Base-by-base conservation (phyloP, 2,888 invertebrate genomes). In the Polyommatus iphigenia region DNA sequence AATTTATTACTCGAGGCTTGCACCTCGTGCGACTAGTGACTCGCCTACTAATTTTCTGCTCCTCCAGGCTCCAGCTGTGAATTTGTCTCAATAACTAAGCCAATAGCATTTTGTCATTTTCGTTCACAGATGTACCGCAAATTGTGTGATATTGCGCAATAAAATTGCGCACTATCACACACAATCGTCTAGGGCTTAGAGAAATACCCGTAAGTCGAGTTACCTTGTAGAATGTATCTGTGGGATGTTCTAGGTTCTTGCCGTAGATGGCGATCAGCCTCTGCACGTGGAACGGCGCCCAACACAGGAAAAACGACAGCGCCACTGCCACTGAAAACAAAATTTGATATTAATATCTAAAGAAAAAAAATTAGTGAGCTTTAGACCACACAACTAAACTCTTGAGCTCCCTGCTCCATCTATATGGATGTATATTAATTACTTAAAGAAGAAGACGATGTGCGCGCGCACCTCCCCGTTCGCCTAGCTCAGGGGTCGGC, bases 211-310 rank as follows among this genome's bases (percentile, higher is more conserved):
- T 41, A 41, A 41, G 10, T 41, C 2, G 3, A 29, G 15, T 86
- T 88, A 94, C 94, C 91, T 89, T 82, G 78, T 91, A 89, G 80
- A 95, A 91, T 2, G 91, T 92, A 50, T 90, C 90, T 41, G 94
- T 91, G 0, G 94, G 94, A 41, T 90, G 87, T 76, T 94, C 90
- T 82, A 93, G 85, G 76, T 88, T 90, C 84, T 93, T 93, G 75
- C 92, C 96, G 84, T 97, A 97, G 79, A 97, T 96, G 0, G 97
- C 97, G 86, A 98, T 95, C 62, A 99, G 94, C 77, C 99, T 94
- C 89, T 99, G 99, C 15, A 98, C 97, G 91, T 99, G 98, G 90
- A 98, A 99, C 1, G 99, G 99, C 6, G 97, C 97, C 97, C 97
- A 97, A 89, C 98, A 98, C 79, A 97, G 95, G 90, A 97, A 97